Conservation (phyloP, 2,113 vertebrate species). For the Misgurnus anguillicaudatus region DNA sequence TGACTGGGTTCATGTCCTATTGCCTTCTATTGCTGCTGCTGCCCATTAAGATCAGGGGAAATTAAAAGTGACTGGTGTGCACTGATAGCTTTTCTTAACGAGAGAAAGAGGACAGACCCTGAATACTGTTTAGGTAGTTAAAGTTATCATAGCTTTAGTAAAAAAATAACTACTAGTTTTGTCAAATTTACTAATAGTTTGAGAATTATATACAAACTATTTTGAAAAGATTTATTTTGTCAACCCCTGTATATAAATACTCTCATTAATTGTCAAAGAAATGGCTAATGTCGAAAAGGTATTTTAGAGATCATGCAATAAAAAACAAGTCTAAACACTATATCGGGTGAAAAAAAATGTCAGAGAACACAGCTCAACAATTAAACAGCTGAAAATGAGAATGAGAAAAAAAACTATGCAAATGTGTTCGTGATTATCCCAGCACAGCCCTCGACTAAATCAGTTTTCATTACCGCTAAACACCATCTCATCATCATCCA, state of each 20-base stretch:
- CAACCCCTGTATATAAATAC: too few relatives aligned
- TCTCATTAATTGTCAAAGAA: too few relatives aligned
- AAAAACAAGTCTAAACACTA: too few relatives aligned
- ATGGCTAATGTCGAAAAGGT: too few relatives aligned
- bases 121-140: not conserved
- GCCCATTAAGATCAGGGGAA: conserved; percentile 76
- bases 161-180: not conserved
- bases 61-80: conserved; percentile 64
- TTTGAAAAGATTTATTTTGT: too few relatives aligned
- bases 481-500: conserved; percentile 20
- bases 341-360: not conserved
- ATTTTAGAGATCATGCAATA: not conserved
- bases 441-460: not conserved
- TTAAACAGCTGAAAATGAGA: not conserved
- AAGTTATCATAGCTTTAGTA: not conserved
- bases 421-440: not conserved
- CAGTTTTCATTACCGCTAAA: conserved; percentile 13
- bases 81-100: conserved; percentile 27
- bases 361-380: not conserved
- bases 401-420: not conserved
- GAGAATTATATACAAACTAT: too few relatives aligned
- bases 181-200: not conserved
- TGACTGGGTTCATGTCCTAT: conserved; percentile 59
- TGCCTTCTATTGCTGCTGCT: conserved; percentile 41
- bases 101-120: not conserved